These are phyloP conservation scores for Acinonyx jubatus DNA, from an alignment of 2,113 vertebrate genomes.

Conservation along the genomic window DNA sequence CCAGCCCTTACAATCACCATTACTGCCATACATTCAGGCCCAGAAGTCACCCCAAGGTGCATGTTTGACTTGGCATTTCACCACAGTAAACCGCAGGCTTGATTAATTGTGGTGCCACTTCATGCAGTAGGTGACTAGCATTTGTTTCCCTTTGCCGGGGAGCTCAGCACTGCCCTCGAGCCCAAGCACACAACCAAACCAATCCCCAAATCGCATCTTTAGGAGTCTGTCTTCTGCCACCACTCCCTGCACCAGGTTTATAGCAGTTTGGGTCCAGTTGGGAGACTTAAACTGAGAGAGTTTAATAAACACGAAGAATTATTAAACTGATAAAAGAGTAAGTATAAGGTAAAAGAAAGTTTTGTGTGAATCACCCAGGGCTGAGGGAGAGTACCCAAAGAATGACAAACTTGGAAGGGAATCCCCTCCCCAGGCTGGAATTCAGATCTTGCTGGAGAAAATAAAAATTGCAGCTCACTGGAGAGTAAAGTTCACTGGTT, in stretches of 20 bases:
- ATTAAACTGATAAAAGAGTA: background rate
- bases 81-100: background rate
- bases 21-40: background rate
- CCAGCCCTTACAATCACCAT: background rate
- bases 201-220: background rate
- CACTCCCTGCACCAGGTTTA: background rate
- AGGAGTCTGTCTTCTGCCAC: background rate
- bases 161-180: background rate
- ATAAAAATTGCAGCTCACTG: background rate
- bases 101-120: background rate
- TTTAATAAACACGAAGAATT: constrained; percentile 1
- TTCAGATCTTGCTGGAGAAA: background rate
- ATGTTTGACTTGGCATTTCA: background rate
- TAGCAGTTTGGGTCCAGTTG: background rate
- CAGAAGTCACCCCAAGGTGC: background rate
- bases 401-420: background rate
- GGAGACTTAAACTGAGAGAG: background rate
- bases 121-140: background rate
- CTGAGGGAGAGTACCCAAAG: background rate
- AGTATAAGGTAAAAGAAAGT: background rate
- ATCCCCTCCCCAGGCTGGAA: background rate
- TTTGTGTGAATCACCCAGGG: background rate
- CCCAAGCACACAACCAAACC: background rate
- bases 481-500: background rate
- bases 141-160: background rate